Evolutionary conservation across 2,888 invertebrate genomes (phyloP).

Genomic region (Leistus spinibarbis): DNA sequence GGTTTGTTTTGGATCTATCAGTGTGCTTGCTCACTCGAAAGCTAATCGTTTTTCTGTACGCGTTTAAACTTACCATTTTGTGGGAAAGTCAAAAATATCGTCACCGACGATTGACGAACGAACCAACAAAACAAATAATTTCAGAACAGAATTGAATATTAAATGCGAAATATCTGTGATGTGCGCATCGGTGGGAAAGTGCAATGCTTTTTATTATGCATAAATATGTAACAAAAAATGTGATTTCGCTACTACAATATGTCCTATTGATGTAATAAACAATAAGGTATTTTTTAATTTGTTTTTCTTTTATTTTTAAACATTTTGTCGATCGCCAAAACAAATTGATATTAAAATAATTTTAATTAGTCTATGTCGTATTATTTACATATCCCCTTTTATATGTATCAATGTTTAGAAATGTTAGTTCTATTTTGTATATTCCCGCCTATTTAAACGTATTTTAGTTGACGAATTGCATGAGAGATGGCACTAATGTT

Average conservation of each 20-base stretch:
- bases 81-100: background rate
- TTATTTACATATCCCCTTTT: background rate
- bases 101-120: background rate
- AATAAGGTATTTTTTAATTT: slow-evolving; percentile 54
- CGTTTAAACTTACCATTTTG: slow-evolving; percentile 9
- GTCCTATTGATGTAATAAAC: slow-evolving; percentile 56
- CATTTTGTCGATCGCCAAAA: slow-evolving; percentile 35
- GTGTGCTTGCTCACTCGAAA: slow-evolving; percentile 37
- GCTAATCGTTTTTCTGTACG: slow-evolving; percentile 21
- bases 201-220: slow-evolving; percentile 55
- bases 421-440: background rate
- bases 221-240: slow-evolving; percentile 50
- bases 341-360: slow-evolving; percentile 36
- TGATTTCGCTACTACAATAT: slow-evolving; percentile 55
- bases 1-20: slow-evolving; percentile 29
- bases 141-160: slow-evolving; percentile 42
- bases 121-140: slow-evolving; percentile 46
- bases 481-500: slow-evolving; percentile 1
- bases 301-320: slow-evolving; percentile 39
- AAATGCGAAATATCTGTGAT: slow-evolving; percentile 54
- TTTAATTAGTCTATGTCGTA: slow-evolving; percentile 29
- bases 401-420: background rate
- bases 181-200: slow-evolving; percentile 55
- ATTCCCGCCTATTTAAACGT: background rate
- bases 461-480: background rate